Evolutionary conservation across 2,888 invertebrate species (phyloP), one percentile per base, ranked within the genome.

Genomic region (Harpagoxenus sublaevis): DNA sequence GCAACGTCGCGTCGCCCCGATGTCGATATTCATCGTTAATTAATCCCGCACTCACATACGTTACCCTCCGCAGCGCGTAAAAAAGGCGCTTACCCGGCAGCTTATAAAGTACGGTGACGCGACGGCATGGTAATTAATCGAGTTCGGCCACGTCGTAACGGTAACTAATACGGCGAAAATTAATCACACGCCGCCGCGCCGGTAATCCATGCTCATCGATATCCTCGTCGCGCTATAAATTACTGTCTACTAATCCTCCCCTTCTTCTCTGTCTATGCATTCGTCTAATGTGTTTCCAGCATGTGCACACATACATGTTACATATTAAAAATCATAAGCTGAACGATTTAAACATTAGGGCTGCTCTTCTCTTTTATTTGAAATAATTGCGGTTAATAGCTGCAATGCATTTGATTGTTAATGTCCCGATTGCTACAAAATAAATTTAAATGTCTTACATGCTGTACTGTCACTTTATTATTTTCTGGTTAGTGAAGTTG

Each of bases 131-230:
- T 75, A 87, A 85, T 86, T 89, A 89, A 87, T 86, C 84, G 89
- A 83, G 79, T 75, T 84, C 71, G 74, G 86, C 79, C 83, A 84
- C 81, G 79, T 77, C 82, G 83, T 84, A 84, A 85, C 87, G 87
- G 87, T 85, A 84, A 87, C 87, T 84, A 87, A 86, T 83, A 87
- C 86, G 78, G 48, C 57, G 78, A 87, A 79, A 89, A 89, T 89
- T 89, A 89, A 89, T 89, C 89, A 89, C 89, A 55, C 55, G 65
- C 66, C 81, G 85, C 79, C 53, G 60, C 81, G 85, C 79, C 53
- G 60, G 84, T 84, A 89, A 87, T 89, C 87, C 86, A 68, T 28
- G 73, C 60, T 81, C 70, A 89, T 89, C 87, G 87, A 86, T 89
- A 75, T 62, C 60, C 63, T 75, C 84, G 39, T 62, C 28, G 79